Percentiles rank a stretch among this genome's conserved stretches.
Conservation (phyloP, 2,888 invertebrate species). For the Calliphora vomitoria region DNA sequence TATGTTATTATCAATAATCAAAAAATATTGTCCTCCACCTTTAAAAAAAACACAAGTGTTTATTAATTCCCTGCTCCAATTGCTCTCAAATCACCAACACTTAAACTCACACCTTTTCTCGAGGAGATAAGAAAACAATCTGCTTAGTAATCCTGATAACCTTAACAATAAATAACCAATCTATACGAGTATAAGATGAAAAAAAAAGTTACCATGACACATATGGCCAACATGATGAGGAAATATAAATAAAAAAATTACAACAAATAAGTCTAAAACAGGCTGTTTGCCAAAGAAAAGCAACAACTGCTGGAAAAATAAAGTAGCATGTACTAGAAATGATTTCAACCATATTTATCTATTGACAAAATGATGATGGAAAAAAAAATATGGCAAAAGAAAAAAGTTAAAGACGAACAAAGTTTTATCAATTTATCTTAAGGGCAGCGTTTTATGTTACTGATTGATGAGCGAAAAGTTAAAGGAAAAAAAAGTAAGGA, state of each 20-base stretch:
- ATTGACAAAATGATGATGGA: conserved; percentile 32
- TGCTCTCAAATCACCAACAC: not conserved
- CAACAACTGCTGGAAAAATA: conserved; percentile 15
- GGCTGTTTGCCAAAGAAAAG: conserved; percentile 14
- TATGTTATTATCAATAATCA: conserved; percentile 4
- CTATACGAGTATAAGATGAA: not conserved
- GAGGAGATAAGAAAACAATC: conserved; percentile 28
- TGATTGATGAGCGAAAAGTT: conserved; percentile 59
- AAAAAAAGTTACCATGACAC: conserved; percentile 49
- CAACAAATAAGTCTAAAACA: not conserved
- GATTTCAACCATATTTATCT: conserved; percentile 34
- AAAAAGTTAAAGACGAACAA: conserved; percentile 39
- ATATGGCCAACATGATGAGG: conserved; percentile 55
- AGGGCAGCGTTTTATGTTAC: conserved; percentile 52
- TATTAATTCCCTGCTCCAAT: not conserved
- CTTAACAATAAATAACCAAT: conserved; percentile 30
- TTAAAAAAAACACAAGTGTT: conserved; percentile 16
- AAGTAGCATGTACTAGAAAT: not conserved
- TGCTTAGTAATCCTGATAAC: conserved; percentile 38
- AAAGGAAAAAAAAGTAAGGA: not conserved
- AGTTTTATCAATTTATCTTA: conserved; percentile 64
- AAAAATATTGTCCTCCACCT: not conserved
- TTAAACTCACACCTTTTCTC: conserved; percentile 1
- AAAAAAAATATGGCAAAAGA: conserved; percentile 7
- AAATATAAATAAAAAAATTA: conserved; percentile 15